phyloP scores from a whole-genome alignment of 2,113 vertebrate genomes.

The Lipophrys pholis region DNA sequence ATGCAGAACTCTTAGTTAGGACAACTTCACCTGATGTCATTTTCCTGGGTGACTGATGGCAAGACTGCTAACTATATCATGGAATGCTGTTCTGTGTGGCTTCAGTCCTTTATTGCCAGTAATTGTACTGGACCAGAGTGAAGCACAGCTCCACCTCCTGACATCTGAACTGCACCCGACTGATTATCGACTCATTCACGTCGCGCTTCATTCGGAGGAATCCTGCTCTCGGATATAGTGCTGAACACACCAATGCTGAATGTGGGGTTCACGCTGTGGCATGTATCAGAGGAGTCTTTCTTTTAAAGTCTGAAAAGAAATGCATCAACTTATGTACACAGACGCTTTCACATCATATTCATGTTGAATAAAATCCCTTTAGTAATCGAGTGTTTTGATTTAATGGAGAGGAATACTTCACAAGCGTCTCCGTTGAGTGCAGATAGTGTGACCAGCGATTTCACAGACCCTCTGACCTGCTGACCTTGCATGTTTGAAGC shows the following conservation, averaged over 20 bases:
- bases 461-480: conserved; percentile 36
- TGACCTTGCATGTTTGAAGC: conserved; percentile 30
- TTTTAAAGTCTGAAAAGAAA: no score
- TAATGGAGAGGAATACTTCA: not conserved
- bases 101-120: not conserved
- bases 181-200: no score
- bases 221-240: no score
- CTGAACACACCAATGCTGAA: no score
- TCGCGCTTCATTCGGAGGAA: no score
- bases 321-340: no score
- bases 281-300: no score
- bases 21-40: not conserved
- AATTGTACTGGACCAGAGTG: no score
- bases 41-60: not conserved
- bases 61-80: not conserved
- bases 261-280: no score
- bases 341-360: not conserved
- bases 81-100: not conserved
- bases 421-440: not conserved
- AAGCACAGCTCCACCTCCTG: no score
- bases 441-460: not conserved
- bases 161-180: no score
- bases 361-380: not conserved
- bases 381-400: not conserved
- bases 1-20: not conserved